Evolutionary conservation across 2,888 invertebrate genomes (phyloP), one percentile per base, ranked within the genome.

Genomic region (Coenonympha arcania): DNA sequence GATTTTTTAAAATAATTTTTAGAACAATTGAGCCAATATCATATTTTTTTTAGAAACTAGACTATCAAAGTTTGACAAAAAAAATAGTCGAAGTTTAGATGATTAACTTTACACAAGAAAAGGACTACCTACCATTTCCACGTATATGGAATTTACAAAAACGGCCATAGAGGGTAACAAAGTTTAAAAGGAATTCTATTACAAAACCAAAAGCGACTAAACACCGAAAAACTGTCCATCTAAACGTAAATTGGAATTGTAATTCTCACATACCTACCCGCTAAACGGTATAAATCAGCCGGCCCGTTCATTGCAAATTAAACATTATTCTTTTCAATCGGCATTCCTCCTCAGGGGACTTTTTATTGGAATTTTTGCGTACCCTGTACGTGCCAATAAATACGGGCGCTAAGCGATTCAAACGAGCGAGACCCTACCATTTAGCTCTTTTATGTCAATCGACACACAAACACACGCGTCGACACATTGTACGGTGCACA

Each of bases 321-420:
- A 85, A 85, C 84, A 77, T 85, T 84, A 84, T 83, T 84, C 79
- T 79, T 78, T 74, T 75, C 76, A 68, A 69, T 71, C 71, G 74
- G 68, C 79, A 80, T 74, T 75, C 76, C 76, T 61, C 62, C 62
- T 65, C 62, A 62, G 65, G 66, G 68, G 70, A 74, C 78, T 77
- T 79, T 79, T 82, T 85, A 84, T 85, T 85, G 84, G 84, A 85
- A 82, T 84, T 84, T 83, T 82, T 81, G 73, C 75, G 79, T 74
- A 78, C 76, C 77, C 71, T 68, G 72, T 80, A 80, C 85, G 84
- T 85, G 85, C 81, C 85, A 82, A 86, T 85, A 85, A 83, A 83
- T 82, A 83, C 73, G 68, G 54, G 62, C 64, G 69, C 68, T 75
- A 73, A 77, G 67, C 74, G 74, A 62, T 71, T 68, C 61, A 66